Percentiles rank a stretch among this genome's conserved stretches.
These are phyloP conservation scores for Lemur catta DNA, from an alignment of 2,797 vertebrate species.

Conservation along the genomic window DNA sequence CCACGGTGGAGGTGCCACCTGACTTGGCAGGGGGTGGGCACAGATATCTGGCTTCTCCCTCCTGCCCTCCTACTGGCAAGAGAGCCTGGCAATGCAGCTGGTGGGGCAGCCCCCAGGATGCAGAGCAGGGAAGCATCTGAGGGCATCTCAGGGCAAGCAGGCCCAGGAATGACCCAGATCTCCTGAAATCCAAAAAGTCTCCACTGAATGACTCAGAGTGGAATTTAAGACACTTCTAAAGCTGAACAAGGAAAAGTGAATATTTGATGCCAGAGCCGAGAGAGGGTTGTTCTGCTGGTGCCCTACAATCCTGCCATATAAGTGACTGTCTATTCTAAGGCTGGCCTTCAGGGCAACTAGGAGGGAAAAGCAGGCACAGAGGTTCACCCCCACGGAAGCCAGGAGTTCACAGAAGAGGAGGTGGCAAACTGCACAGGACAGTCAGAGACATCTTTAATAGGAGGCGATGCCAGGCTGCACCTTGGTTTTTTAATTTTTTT, in stretches of 20 bases:
- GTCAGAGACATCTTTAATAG: neutral
- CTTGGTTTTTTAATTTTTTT: neutral
- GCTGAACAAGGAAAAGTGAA: neutral
- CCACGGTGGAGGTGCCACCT: neutral
- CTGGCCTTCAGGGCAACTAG: neutral
- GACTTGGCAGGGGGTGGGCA: neutral
- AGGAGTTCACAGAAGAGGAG: neutral
- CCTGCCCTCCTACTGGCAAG: neutral
- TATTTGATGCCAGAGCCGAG: neutral
- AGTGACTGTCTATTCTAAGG: neutral
- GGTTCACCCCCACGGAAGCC: neutral
- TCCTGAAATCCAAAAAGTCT: neutral
- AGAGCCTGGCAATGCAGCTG: neutral
- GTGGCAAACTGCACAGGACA: neutral
- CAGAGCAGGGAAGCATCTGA: neutral
- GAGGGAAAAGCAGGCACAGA: neutral
- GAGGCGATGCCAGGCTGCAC: neutral
- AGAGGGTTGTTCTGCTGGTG: neutral
- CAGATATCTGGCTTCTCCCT: neutral
- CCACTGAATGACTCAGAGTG: constrained; percentile 19
- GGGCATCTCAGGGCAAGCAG: neutral
- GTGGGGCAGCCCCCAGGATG: neutral
- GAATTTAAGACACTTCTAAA: constrained; percentile 40
- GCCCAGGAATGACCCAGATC: neutral
- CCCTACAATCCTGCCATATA: neutral